phyloP scores from a whole-genome alignment of 1,140 invertebrate genomes.

The Caenorhabditis inopinata region DNA sequence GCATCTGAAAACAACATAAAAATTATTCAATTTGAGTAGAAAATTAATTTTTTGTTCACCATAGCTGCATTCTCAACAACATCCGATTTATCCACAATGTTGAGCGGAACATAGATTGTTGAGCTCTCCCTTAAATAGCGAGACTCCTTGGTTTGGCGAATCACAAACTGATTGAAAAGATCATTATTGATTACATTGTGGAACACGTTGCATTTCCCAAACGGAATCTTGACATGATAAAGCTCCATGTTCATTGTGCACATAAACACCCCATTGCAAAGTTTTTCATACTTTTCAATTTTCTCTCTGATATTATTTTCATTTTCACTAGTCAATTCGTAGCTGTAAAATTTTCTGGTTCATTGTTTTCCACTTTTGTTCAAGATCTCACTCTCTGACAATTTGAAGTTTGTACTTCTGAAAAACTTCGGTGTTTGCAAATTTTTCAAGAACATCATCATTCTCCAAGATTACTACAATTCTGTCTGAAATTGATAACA shows the following conservation, averaged over 20 bases:
- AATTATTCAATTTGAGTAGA: neutral
- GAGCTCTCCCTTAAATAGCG: neutral
- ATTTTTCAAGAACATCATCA: neutral
- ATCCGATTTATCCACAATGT: neutral
- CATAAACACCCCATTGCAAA: no score
- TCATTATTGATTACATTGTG: neutral
- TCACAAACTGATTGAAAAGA: neutral
- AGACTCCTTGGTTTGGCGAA: neutral
- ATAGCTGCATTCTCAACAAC: neutral
- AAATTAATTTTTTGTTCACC: neutral
- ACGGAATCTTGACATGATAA: no score
- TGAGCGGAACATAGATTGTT: neutral
- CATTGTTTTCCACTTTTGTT: no score
- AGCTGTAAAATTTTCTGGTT: no score
- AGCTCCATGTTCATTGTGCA: no score
- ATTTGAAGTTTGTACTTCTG: neutral
- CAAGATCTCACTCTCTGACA: neutral
- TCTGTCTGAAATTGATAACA: neutral
- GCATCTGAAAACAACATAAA: neutral
- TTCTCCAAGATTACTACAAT: neutral
- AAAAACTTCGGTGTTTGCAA: neutral
- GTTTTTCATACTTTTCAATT: no score
- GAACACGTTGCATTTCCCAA: neutral
- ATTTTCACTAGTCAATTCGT: no score
- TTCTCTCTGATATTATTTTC: no score